Evolutionary conservation across 2,113 vertebrate species (phyloP).

Genomic region (Haemorhous mexicanus): DNA sequence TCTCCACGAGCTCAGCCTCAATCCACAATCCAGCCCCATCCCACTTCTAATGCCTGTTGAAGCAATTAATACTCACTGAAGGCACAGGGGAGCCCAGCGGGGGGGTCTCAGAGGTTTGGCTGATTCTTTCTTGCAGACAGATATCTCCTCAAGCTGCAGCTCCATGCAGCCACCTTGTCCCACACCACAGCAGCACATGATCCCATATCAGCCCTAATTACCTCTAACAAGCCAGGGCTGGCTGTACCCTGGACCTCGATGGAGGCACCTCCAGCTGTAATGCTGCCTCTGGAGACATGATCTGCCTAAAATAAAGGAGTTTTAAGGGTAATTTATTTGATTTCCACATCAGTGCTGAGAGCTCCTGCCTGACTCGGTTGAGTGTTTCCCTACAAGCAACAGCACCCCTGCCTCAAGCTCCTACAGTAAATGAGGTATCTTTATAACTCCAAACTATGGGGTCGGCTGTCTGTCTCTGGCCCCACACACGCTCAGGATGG

Average conservation of each 20-base stretch:
- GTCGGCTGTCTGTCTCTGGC: too few species aligned
- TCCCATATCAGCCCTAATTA: background rate
- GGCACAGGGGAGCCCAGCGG: accelerated
- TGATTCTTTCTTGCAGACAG: background rate
- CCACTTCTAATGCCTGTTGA: background rate
- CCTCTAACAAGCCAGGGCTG: background rate
- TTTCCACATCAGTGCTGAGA: background rate
- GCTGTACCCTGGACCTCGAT: accelerated
- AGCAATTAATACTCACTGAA: background rate
- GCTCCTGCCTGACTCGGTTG: background rate
- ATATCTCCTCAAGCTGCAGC: background rate
- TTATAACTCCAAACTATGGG: background rate
- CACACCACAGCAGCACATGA: background rate
- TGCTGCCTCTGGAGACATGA: background rate
- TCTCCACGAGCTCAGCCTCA: background rate
- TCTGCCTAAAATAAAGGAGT: background rate
- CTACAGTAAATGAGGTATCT: background rate
- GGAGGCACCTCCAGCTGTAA: background rate
- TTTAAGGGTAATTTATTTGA: background rate
- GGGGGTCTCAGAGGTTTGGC: background rate
- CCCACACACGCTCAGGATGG: too few species aligned
- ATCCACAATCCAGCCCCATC: background rate
- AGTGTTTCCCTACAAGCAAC: background rate
- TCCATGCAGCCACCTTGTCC: background rate
- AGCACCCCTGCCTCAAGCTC: accelerated